Conservation (phyloP, 2,888 invertebrate species). For the Deilephila elpenor region DNA sequence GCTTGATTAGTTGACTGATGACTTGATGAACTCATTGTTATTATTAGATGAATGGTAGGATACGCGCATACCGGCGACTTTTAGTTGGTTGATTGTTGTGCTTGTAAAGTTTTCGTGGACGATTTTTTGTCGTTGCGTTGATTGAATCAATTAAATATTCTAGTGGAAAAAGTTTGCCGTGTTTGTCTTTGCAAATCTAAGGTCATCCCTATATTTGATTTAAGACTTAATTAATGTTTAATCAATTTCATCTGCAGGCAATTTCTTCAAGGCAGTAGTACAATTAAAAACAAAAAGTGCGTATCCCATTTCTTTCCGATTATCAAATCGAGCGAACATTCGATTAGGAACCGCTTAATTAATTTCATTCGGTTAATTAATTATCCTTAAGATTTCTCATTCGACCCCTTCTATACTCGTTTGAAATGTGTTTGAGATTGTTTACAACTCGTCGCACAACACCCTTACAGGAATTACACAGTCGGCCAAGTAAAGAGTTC, state of each 20-base stretch:
- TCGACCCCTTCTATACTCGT: not conserved
- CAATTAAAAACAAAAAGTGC: not conserved
- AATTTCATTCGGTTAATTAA: constrained; percentile 18
- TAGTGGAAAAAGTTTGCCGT: too few species aligned
- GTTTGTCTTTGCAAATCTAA: too few species aligned
- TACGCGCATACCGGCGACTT: not conserved
- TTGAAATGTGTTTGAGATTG: not conserved
- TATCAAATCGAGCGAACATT: not conserved
- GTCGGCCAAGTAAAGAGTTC: not conserved
- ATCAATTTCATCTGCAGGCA: too few species aligned
- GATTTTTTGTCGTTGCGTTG: too few species aligned
- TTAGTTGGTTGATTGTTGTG: not conserved
- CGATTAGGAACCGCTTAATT: not conserved
- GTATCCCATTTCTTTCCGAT: not conserved
- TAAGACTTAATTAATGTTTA: too few species aligned
- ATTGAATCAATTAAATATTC: too few species aligned
- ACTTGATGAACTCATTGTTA: constrained; percentile 16
- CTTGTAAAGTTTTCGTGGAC: not conserved
- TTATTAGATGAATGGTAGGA: not conserved
- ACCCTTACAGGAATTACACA: not conserved
- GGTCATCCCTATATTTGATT: too few species aligned
- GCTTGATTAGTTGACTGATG: constrained; percentile 23
- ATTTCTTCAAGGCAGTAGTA: not conserved
- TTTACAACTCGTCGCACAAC: not conserved
- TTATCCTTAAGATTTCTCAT: not conserved